Percentiles rank a stretch among this genome's conserved stretches.
Conservation (phyloP, 2,888 invertebrate genomes). For the Xylocampa areola region DNA sequence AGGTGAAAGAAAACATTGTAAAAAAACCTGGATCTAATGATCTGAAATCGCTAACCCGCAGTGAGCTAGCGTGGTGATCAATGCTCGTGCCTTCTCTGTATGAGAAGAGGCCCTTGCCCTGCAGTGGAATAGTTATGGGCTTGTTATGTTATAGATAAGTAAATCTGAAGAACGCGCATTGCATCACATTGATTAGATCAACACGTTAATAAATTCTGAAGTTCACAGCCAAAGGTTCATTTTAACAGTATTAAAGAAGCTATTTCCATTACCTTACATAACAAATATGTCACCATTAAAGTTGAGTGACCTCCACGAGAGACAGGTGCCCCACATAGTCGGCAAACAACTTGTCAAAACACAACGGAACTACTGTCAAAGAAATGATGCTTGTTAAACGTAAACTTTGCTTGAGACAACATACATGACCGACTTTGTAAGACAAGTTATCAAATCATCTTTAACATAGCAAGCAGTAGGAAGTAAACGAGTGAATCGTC, state of each 20-base stretch:
- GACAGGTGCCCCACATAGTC: constrained; percentile 77
- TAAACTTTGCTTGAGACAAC: constrained; percentile 27
- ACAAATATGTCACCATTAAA: constrained; percentile 62
- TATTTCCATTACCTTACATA: constrained; percentile 53
- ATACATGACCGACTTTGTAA: constrained; percentile 54
- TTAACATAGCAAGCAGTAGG: constrained; percentile 59
- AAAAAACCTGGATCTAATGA: no score
- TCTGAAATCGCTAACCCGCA: no score
- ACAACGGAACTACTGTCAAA: constrained; percentile 70
- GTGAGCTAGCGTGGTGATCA: no score
- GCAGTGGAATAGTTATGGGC: no score
- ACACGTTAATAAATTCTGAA: constrained; percentile 8
- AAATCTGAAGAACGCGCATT: no score
- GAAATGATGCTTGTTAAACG: constrained; percentile 23
- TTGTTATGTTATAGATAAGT: no score
- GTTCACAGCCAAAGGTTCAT: constrained; percentile 18
- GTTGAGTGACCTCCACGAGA: constrained; percentile 68
- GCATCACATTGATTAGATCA: no score
- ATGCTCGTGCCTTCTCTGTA: no score
- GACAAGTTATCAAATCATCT: constrained; percentile 33
- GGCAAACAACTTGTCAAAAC: constrained; percentile 81
- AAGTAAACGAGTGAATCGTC: constrained; percentile 31
- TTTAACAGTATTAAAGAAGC: constrained; percentile 11
- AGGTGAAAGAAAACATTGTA: no score
- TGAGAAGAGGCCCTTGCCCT: no score